Evolutionary conservation across 2,888 invertebrate species (phyloP).

Genomic region (Sabatieria punctata): DNA sequence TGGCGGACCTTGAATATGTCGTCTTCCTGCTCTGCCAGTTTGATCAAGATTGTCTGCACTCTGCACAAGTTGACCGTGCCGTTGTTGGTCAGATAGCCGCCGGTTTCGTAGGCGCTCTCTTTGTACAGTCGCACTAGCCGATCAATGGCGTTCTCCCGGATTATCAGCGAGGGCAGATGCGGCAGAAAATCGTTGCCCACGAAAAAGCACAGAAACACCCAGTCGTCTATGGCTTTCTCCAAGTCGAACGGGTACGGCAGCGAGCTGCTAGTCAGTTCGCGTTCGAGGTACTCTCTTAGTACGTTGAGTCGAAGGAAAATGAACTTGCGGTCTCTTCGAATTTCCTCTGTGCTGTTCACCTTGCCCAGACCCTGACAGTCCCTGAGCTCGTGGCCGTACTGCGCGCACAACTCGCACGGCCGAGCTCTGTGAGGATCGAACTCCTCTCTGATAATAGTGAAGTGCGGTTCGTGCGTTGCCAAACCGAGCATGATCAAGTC

Average conservation of each 20-base stretch:
- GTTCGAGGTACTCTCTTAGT: slow-evolving; percentile 75
- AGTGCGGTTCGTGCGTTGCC: slow-evolving; percentile 96
- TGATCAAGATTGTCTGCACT: slow-evolving; percentile 79
- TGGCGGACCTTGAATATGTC: slow-evolving; percentile 87
- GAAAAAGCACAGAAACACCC: slow-evolving; percentile 96
- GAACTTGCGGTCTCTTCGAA: slow-evolving; percentile 25
- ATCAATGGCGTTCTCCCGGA: slow-evolving; percentile 68
- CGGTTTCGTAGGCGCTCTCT: slow-evolving; percentile 77
- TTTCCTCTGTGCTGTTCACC: slow-evolving; percentile 36
- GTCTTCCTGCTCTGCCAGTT: slow-evolving; percentile 83
- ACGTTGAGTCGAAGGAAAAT: slow-evolving; percentile 65
- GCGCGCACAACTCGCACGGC: slow-evolving; percentile 85
- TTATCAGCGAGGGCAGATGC: slow-evolving; percentile 90
- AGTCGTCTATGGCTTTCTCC: slow-evolving; percentile 86
- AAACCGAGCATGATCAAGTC: slow-evolving; percentile 94
- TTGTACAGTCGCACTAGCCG: slow-evolving; percentile 80
- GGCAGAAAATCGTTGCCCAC: slow-evolving; percentile 76
- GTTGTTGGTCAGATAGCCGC: slow-evolving; percentile 75
- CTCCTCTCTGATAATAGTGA: slow-evolving; percentile 91
- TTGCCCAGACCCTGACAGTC: slow-evolving; percentile 18
- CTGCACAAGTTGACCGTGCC: slow-evolving; percentile 80
- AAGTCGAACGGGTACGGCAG: slow-evolving; percentile 84
- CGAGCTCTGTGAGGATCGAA: slow-evolving; percentile 89
- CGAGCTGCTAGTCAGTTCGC: slow-evolving; percentile 71
- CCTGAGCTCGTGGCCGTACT: slow-evolving; percentile 41